Evolutionary conservation across 2,888 invertebrate genomes (phyloP).

Genomic region (Phytoseiulus persimilis): DNA sequence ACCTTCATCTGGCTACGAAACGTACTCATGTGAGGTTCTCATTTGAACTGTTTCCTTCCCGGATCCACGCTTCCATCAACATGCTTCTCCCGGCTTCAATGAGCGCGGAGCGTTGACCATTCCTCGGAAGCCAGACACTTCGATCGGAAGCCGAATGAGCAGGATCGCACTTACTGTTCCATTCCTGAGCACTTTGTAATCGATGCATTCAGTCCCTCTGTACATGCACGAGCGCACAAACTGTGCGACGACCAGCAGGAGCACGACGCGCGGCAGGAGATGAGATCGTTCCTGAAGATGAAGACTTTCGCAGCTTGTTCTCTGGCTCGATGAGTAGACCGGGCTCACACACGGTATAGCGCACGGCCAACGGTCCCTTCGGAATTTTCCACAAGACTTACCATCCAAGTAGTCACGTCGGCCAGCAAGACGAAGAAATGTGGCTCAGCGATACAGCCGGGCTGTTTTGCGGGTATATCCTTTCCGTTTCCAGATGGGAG

Average conservation of each 20-base stretch:
- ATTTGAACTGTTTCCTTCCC: too few species aligned
- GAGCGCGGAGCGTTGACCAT: too few species aligned
- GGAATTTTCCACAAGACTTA: not conserved
- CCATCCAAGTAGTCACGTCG: not conserved
- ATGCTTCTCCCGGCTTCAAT: too few species aligned
- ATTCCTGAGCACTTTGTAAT: not conserved
- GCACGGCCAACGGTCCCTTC: too few species aligned
- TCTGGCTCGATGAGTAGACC: too few species aligned
- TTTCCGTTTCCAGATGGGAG: not conserved
- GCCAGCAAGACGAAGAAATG: not conserved
- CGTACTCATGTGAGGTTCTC: too few species aligned
- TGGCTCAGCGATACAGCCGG: not conserved
- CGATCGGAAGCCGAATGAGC: not conserved
- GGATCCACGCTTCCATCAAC: too few species aligned
- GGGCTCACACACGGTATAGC: too few species aligned
- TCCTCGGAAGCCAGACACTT: too few species aligned
- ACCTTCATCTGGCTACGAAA: too few species aligned
- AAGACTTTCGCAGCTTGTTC: not conserved
- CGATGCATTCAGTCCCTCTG: slow-evolving; percentile 25
- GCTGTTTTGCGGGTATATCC: not conserved
- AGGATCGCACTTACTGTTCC: not conserved
- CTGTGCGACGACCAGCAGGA: not conserved
- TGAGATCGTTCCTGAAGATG: not conserved
- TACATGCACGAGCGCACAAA: not conserved
- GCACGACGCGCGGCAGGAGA: not conserved